Evolutionary conservation across 2,113 vertebrate species (phyloP), one percentile per base, ranked within the genome.

Genomic region (Motacilla alba): DNA sequence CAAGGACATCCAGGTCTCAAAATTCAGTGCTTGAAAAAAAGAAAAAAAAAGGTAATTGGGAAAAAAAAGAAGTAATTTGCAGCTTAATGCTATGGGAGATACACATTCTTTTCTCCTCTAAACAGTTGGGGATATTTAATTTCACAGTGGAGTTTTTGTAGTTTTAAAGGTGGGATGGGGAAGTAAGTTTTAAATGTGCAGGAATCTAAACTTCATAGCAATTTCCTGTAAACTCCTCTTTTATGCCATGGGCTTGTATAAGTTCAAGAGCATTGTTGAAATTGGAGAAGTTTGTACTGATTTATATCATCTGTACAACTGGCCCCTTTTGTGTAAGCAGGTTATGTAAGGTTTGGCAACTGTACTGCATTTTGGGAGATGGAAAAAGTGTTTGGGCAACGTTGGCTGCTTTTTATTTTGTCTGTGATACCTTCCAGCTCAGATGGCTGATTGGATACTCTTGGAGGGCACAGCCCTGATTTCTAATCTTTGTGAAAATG

Each of bases 261-360:
- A 94, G 79, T 87, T 83, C 0, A 4, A 95, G 63, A 80, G 64
- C 67, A 30, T 77, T 93, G 88, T 83, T 80, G 90, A 91, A 85
- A 88, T 41, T 83, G 82, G 93, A 95, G 82, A 84, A 49, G 55
- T 69, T 82, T 78, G 64, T 83, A 52, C 82, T 86, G 87, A 88
- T 94, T 93, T 93, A 66, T 89, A 86, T 93, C 79, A 60, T 91
- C 75, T 93, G 87, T 66, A 59, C 64, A 18, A 55, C 63, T 80
- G 82, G 67, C 75, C 44, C 24, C 53, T 76, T 94, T 91, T 95
- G 87, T 94, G 72, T 93, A 87, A 91, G 91, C 70, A 89, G 75
- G 72, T 94, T 95, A 91, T 93, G 64, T 94, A 95, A 97, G 87
- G 11, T 87, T 88, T 95, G 93, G 93, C 85, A 95, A 35, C 53